A percentile compares a stretch with the other conserved stretches of the same genome.
These are phyloP conservation scores for Drosophila nigritarsus DNA, from an alignment of 2,888 invertebrate genomes.

Conservation along the genomic window DNA sequence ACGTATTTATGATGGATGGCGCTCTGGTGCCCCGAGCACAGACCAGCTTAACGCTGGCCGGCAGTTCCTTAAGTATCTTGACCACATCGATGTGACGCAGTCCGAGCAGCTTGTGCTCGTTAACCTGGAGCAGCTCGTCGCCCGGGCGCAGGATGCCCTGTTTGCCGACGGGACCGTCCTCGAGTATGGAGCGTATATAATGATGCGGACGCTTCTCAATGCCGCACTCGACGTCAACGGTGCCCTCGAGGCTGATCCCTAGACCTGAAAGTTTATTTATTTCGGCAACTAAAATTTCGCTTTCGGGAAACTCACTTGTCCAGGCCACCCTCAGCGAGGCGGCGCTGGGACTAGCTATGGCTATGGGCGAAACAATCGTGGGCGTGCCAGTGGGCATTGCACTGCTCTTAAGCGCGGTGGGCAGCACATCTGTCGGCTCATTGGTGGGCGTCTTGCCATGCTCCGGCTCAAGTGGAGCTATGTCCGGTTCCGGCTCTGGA, in stretches of 20 bases:
- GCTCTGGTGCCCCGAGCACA: conserved; percentile 90
- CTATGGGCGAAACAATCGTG: conserved; percentile 20
- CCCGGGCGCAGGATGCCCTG: conserved; percentile 96
- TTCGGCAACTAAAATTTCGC: conserved; percentile 96
- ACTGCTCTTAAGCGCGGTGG: conserved; percentile 21
- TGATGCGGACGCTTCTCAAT: conserved; percentile 99
- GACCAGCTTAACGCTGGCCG: conserved; percentile 95
- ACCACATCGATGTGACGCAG: conserved; percentile 98
- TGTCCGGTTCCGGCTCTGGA: conserved; percentile 56
- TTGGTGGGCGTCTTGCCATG: conserved; percentile 63
- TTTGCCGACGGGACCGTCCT: conserved; percentile 97
- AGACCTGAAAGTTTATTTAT: conserved; percentile 96
- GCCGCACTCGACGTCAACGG: conserved; percentile 99
- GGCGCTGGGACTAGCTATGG: conserved; percentile 87
- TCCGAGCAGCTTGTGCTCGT: conserved; percentile 95
- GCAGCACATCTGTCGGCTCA: conserved; percentile 32
- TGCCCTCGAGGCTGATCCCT: conserved; percentile 98
- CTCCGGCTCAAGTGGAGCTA: conserved; percentile 40
- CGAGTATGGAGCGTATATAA: conserved; percentile 97
- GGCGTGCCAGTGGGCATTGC: conserved; percentile 39
- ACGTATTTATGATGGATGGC: conserved; percentile 90
- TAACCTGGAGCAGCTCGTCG: conserved; percentile 98
- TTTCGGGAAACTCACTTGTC: conserved; percentile 91
- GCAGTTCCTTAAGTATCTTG: conserved; percentile 96
- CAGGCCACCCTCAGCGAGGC: conserved; percentile 92